Evolutionary conservation across 2,797 vertebrate species (phyloP), one percentile per base, ranked within the genome.

Genomic region (Macroramphosus scolopax): DNA sequence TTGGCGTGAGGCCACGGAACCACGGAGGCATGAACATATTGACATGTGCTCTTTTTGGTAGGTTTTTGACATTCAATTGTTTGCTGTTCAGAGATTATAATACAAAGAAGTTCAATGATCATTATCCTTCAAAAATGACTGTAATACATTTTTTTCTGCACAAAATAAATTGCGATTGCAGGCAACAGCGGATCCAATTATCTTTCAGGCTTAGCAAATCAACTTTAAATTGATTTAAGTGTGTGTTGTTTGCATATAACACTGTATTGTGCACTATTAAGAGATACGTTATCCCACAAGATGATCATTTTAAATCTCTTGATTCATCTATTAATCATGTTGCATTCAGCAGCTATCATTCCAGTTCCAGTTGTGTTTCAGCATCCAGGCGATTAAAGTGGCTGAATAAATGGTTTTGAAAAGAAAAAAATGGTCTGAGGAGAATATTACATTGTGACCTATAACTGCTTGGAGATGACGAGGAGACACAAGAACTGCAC

Each of bases 251-350:
- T 61, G 52, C 50, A 63, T 35, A 35, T 24, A 53, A 28, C 48
- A 43, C 39, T 17, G 8, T 22, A 46, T 41, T 57, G 16, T 51
- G 20, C 44, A 44, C 52, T 49, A 31, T 53, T 55, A 73, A 40
- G 49, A 61, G 31, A 56, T 14, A 45, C 6, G 3, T 35, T 61
- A 53, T 54, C 49, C 51, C 44, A 55, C 63, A 54, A 74, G 41
- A 73, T 49, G 63, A 70, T 77, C 29, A 62, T 65, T 73, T 9
- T 51, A 64, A 80, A 72, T 77, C 53, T 47, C 41, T 18, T 8
- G 45, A 68, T 78, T 53, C 49, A 51, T 80, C 44, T 57, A n/a
- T n/a, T n/a, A n/a, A n/a, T n/a, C 65, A 58, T 56, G 33, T 64
- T 80, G 65, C 53, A 54, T 22, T 29, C 55, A 31, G 37, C 41